Conservation (phyloP, 1,140 invertebrate species). For the Diuraphis noxia region DNA sequence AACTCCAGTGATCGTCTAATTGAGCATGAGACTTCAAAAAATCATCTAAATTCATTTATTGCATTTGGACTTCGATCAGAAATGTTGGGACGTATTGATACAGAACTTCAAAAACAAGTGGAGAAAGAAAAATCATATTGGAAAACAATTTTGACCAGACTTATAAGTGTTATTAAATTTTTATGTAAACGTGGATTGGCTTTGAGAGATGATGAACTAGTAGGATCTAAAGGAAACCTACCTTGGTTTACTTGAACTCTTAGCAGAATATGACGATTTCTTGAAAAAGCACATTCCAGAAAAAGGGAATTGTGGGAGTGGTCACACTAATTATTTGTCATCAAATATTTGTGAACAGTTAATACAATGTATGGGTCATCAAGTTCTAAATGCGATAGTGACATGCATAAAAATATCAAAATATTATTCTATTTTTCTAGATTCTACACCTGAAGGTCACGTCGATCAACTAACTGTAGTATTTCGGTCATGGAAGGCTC, state of each 20-base stretch:
- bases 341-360: slow-evolving; percentile 56
- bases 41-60: slow-evolving; percentile 2
- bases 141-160: background rate
- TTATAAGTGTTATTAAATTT: background rate
- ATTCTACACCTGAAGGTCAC: background rate
- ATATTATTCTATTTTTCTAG: background rate
- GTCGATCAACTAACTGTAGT: background rate
- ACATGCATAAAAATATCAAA: slow-evolving; percentile 56
- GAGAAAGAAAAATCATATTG: background rate
- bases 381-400: slow-evolving; percentile 55
- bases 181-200: slow-evolving; percentile 1
- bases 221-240: slow-evolving; percentile 29
- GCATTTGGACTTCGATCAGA: background rate
- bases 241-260: too few relatives aligned
- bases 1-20: background rate
- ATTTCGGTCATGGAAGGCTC: background rate
- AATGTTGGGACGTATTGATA: background rate
- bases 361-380: slow-evolving; percentile 55
- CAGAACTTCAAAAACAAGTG: background rate
- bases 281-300: too few relatives aligned
- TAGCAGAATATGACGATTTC: too few relatives aligned
- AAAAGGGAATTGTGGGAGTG: too few relatives aligned
- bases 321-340: slow-evolving; percentile 55
- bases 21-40: slow-evolving; percentile 9
- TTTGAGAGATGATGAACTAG: background rate